Base-by-base conservation (phyloP, 2,113 vertebrate genomes). In the Silurus glanis region DNA sequence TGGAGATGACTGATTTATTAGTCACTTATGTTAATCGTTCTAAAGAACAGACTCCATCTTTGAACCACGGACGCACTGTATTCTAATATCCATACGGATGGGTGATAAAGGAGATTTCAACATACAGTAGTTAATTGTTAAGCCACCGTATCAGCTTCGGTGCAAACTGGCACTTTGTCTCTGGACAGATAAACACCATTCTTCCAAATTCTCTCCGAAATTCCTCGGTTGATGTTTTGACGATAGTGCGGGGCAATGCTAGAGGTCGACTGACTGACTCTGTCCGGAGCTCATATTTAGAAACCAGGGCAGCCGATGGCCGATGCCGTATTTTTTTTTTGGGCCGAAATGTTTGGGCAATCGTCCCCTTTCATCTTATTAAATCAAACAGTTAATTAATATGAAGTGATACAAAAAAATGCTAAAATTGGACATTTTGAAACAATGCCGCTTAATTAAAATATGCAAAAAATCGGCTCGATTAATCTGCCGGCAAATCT, bases 1-100 rank as follows among this genome's bases (percentile, higher is more conserved):
- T 74, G 72, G 49, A 85, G 74, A 67, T 69, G 84, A 80, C 75
- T 58, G 75, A 80, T 69, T 85, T 85, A 69, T 85, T 85, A 67
- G 49, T 69, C 28, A 67, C 28, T 51, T 61, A 69, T 47, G 51
- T 79, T 67, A 80, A 85, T 80, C 53, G 5, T 45, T 78, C 13
- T 5, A 37, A 69, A 80, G 61, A 56, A 79, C 61, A 80, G 76
- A 59, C n/a, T 79, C n/a, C n/a, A 9, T 58, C 19, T 45, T 45
- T 2, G 0, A 45, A 59, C 25, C 74, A 28, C 23, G 51, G 6
- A 78, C 16, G 51, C 13, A 14, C 13, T 17, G 37, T 37, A 37
- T 37, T 58, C 28, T 59, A 45, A 80, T 45, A 61, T 47, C 45
- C 16, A 79, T 13, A 56, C 75, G 25, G 75, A 78, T 9, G n/a